Evolutionary conservation across 2,113 vertebrate species (phyloP).

Genomic region (Malurus alboscapulatus): DNA sequence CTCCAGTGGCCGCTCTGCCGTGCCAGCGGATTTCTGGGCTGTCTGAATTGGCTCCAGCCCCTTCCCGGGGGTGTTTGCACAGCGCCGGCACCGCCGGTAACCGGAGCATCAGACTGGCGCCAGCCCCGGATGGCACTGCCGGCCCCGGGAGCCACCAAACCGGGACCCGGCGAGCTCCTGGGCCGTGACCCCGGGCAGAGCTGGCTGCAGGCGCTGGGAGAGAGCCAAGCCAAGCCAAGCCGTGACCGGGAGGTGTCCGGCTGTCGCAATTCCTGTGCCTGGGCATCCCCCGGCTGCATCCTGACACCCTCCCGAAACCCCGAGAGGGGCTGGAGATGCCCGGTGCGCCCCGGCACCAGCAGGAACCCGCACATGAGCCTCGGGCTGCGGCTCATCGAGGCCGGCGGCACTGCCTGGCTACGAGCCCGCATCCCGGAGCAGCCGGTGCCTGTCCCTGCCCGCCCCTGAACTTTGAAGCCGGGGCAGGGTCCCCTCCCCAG

Average conservation of each 20-base stretch:
- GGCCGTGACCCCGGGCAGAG: accelerated
- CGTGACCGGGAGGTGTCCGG: accelerated
- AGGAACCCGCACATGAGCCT: accelerated
- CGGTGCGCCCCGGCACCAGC: accelerated
- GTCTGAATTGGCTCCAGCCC: background rate
- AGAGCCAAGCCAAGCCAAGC: background rate
- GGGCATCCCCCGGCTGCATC: background rate
- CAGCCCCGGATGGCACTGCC: background rate
- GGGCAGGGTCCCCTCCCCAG: background rate
- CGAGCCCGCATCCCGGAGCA: background rate
- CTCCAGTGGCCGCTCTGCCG: background rate
- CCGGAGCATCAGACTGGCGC: background rate
- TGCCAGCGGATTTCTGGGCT: background rate
- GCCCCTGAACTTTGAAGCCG: background rate
- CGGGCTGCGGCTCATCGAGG: accelerated
- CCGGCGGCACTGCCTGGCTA: background rate
- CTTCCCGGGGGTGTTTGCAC: background rate
- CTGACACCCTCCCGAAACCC: background rate
- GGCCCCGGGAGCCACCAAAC: accelerated
- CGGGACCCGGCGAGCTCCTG: accelerated
- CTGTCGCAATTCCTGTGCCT: accelerated
- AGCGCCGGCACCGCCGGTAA: background rate
- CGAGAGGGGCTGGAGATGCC: background rate
- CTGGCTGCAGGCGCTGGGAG: background rate
- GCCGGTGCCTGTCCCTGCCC: background rate